Evolutionary conservation across 2,888 invertebrate species (phyloP), one percentile per base, ranked within the genome.

Genomic region (Nomada ferruginata): DNA sequence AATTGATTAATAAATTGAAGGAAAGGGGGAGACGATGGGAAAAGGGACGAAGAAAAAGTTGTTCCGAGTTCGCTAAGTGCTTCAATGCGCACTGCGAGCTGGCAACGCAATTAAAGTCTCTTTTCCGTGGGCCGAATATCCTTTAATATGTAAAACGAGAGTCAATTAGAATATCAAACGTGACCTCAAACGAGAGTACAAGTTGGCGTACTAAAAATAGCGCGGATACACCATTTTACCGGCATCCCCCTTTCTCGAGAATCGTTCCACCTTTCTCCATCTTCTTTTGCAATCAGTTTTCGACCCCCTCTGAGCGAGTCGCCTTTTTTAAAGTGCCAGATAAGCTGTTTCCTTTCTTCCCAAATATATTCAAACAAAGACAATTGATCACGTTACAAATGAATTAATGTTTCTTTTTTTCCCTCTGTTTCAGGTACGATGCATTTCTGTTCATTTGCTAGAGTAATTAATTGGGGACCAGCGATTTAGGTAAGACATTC

Each of bases 141-240:
- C 89, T 89, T 90, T 90, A 90, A 89, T 90, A 90, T 90, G 90
- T 86, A 90, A 89, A 90, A 87, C 89, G 36, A 36, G 86, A 87
- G 89, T 85, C 89, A 91, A 91, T 91, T 91, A 91, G 90, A 91
- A 89, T 91, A 91, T 91, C 91, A 91, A 91, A 91, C 90, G 90
- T 89, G 87, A 87, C 90, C 87, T 86, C 84, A 79, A 86, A 87
- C 82, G 84, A 79, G 85, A 78, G 76, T 84, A 87, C 85, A 78
- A 82, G 84, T 74, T 52, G 76, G 79, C 79, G 65, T 85, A 85
- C 78, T 78, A 36, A 86, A 85, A 87, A 87, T 69, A 78, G 76
- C 82, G 29, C 50, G 68, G 79, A 79, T 68, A 83, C 76, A 70
- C 75, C 73, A 53, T 72, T 83, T 76, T 26, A 42, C 29, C 60